phyloP scores from a whole-genome alignment of 2,888 invertebrate genomes.

The Lissocephala sabroskyi region DNA sequence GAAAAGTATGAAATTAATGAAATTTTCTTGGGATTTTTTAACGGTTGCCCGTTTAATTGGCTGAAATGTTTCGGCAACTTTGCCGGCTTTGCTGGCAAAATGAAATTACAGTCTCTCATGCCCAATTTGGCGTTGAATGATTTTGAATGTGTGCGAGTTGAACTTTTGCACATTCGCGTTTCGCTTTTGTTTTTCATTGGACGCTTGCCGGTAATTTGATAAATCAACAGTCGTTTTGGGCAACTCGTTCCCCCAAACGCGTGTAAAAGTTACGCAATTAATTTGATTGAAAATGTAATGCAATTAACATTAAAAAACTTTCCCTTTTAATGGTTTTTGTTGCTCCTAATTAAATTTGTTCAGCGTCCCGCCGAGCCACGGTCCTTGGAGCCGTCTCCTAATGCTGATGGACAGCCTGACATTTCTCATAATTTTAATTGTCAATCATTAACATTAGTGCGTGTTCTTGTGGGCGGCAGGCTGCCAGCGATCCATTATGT shows the following conservation, averaged over 20 bases:
- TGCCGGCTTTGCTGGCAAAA: neutral
- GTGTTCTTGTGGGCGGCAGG: too few relatives aligned
- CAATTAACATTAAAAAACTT: conserved; percentile 36
- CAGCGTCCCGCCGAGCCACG: too few relatives aligned
- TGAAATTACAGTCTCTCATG: conserved; percentile 12
- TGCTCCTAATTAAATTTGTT: too few relatives aligned
- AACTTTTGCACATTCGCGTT: neutral
- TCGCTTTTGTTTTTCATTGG: neutral
- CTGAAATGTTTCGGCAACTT: neutral
- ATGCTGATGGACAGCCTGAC: too few relatives aligned
- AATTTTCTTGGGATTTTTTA: conserved; percentile 5
- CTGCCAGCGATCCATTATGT: too few relatives aligned
- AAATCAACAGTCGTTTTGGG: conserved; percentile 8
- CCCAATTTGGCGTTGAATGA: conserved; percentile 7
- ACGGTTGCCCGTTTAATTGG: conserved; percentile 19
- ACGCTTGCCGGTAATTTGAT: conserved; percentile 6
- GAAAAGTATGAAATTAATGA: conserved; percentile 20
- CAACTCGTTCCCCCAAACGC: neutral
- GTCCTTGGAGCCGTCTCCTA: too few relatives aligned
- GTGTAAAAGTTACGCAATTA: conserved; percentile 33
- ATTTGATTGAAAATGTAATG: conserved; percentile 40
- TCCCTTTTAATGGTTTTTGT: too few relatives aligned
- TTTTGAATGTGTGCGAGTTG: neutral
- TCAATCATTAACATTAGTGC: too few relatives aligned
- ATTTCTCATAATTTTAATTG: too few relatives aligned